Base-by-base conservation (phyloP, 2,888 invertebrate genomes). In the Epistrophe grossulariae region DNA sequence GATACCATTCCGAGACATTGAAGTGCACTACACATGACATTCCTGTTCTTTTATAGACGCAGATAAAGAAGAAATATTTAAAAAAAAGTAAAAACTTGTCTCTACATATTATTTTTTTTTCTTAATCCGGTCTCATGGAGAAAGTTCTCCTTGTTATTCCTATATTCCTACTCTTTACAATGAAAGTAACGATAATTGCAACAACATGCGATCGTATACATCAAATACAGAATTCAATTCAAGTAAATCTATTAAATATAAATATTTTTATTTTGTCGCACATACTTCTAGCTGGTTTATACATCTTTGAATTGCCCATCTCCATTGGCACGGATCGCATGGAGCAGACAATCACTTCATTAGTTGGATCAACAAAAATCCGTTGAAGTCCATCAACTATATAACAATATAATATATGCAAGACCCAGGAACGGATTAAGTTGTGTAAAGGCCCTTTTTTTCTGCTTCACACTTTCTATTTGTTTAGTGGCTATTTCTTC, bases 71-170 rank as follows among this genome's bases (percentile, higher is more conserved):
- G 50, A 68, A 48, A 13, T 55, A 15, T 11, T 4, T 52, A n/a
- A 5, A 40, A 5, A 40, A 60, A 43, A 38, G 52, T 40, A 64
- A 81, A 73, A 82, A 82, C 78, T 70, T 35, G 72, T 77, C 84
- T 60, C 48, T 35, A 52, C 71, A 81, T 68, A 50, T 19, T 50
- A 9, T 13, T 55, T 73, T 38, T 66, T 77, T 76, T 68, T 82
- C 85, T 79, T 78, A 66, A 81, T 85, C 81, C 82, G 82, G 78
- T 71, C 50, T 13, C 31, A 70, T n/a, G 70, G 81, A 85, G 85
- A 85, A 85, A 85, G 85, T 82, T 82, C 82, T 79, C 60, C 82
- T 79, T 78, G 38, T 10, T 35, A 35, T 5, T 28, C 24, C 24
- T 24, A 24, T 24, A 24, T 24, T 24, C 24, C 24, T 24, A 15